Base-by-base conservation (phyloP, 2,888 invertebrate species). In the Lithosia quadra region DNA sequence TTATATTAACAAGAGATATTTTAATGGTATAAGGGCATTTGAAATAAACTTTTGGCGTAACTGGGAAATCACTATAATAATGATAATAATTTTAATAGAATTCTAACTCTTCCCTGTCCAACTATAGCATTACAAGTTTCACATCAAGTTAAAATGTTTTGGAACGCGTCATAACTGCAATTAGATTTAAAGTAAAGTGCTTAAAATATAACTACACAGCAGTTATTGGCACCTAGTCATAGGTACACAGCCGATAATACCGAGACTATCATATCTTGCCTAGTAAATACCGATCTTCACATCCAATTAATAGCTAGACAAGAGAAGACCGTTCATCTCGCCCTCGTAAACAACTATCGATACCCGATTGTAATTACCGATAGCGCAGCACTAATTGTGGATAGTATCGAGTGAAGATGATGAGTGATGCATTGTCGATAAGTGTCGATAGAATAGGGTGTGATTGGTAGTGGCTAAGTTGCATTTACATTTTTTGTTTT, bases 321-420 rank as follows among this genome's bases (percentile, higher is more conserved):
- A 77, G 79, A 74, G 78, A 65, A 72, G 76, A 77, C 68, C 75
- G 77, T 76, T 77, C 76, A 77, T 77, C 75, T 75, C 72, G 71
- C 77, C 74, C 81, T 77, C 79, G 80, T 78, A 77, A 77, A 83
- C 76, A 75, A 75, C 76, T 84, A 83, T 84, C 79, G 81, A 76
- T 75, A 74, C 70, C 77, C 86, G 92, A 92, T 93, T 82, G 90
- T 90, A 92, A 93, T 93, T 92, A 92, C 90, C 91, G 92, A 93
- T 92, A 92, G 88, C 73, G 84, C 86, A 85, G 76, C 87, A 89
- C 91, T 90, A 90, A 91, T 90, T 91, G 88, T 87, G 87, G 81
- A 82, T 83, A 67, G 79, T 79, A 80, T 81, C 82, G 73, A 73
- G 80, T 84, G 84, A 86, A 84, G 86, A 81, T 82, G 83, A 83